Conservation (phyloP, 2,113 vertebrate genomes). For the Paratilapia polleni region DNA sequence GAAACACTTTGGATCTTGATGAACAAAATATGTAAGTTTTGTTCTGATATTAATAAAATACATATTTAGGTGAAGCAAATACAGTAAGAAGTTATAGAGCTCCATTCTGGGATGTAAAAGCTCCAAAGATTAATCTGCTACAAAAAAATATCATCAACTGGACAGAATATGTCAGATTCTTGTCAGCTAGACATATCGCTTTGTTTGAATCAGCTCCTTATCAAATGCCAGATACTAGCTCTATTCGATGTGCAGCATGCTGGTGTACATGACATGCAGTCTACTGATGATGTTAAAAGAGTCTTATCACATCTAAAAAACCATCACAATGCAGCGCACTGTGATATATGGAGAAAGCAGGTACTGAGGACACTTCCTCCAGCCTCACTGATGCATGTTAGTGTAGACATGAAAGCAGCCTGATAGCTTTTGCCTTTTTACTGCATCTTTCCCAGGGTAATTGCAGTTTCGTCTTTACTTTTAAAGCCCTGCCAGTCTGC, state of each 20-base stretch:
- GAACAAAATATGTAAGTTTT: too few relatives aligned
- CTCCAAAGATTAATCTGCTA: conserved; percentile 35
- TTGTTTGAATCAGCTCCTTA: conserved; percentile 35
- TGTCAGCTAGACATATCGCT: conserved; percentile 6
- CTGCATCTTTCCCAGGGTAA: conserved; percentile 50
- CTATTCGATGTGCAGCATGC: conserved; percentile 29
- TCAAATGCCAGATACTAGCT: conserved; percentile 39
- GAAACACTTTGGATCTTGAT: too few relatives aligned
- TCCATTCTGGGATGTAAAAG: conserved; percentile 28
- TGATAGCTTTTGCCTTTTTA: conserved; percentile 47
- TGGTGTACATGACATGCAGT: conserved; percentile 24
- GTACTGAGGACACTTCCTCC: conserved; percentile 33
- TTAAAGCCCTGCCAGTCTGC: conserved; percentile 61
- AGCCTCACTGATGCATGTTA: conserved; percentile 25
- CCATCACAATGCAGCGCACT: conserved; percentile 8
- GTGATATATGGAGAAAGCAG: conserved; percentile 16
- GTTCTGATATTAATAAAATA: background rate
- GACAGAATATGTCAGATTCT: conserved; percentile 29
- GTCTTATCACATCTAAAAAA: conserved; percentile 44
- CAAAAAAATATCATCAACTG: conserved; percentile 11
- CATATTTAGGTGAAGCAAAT: background rate
- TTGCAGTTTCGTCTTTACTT: conserved; percentile 62
- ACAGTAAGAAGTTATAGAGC: background rate
- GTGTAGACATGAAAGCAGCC: conserved; percentile 50
- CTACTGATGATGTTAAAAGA: conserved; percentile 19